Percentiles rank a stretch among this genome's conserved stretches.
Conservation (phyloP, 2,113 vertebrate species). For the Charadrius vociferus region DNA sequence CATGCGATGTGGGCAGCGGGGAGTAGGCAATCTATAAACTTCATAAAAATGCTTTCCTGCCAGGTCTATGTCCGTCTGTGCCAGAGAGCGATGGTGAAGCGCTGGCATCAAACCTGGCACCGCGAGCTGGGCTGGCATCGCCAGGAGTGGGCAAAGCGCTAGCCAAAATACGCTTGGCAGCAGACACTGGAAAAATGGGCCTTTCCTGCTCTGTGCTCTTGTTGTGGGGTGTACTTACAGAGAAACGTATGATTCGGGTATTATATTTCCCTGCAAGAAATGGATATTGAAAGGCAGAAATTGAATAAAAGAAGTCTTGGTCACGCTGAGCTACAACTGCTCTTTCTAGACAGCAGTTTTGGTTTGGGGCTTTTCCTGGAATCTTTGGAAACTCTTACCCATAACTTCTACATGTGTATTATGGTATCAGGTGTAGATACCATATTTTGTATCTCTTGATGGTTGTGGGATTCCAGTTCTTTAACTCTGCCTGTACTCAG, state of each 20-base stretch:
- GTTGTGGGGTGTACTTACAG: background rate
- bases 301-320: constrained; percentile 25
- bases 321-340: background rate
- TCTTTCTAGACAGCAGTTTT: constrained; percentile 50
- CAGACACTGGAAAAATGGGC: background rate
- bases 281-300: constrained; percentile 7
- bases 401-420: background rate
- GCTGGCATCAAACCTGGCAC: background rate
- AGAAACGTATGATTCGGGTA: background rate
- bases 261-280: constrained; percentile 22
- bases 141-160: too few species aligned
- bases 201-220: background rate
- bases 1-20: rapidly evolving
- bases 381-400: constrained; percentile 34
- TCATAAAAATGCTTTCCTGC: background rate
- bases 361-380: background rate
- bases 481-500: background rate
- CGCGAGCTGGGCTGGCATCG: background rate
- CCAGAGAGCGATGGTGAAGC: background rate
- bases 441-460: background rate
- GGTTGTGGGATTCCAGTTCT: background rate
- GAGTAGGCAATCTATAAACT: background rate
- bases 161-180: background rate
- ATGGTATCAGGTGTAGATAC: background rate
- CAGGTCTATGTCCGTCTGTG: background rate